Percentiles rank a stretch among this genome's conserved stretches.
phyloP scores from a whole-genome alignment of 2,113 vertebrate species.

The Apteryx owenii region DNA sequence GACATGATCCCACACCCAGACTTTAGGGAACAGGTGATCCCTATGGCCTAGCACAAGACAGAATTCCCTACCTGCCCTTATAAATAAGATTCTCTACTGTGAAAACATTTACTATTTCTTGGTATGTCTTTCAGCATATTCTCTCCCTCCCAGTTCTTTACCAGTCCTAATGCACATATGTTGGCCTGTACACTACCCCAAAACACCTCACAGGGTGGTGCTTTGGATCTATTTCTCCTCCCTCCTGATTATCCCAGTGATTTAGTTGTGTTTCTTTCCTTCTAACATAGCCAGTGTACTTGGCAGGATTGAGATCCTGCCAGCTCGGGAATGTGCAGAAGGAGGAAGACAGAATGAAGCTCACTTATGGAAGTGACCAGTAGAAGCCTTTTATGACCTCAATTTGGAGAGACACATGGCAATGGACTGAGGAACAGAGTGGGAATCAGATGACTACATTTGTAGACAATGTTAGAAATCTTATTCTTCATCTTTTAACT shows the following conservation, averaged over 20 bases:
- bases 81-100: not conserved
- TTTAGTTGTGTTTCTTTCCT: not conserved
- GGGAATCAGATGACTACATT: fast-evolving
- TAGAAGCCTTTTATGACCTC: not conserved
- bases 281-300: not conserved
- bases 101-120: not conserved
- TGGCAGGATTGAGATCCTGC: not conserved
- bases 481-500: not conserved
- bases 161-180: not conserved
- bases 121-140: not conserved
- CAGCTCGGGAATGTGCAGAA: not conserved
- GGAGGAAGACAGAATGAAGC: not conserved
- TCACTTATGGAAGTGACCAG: not conserved
- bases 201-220: not conserved
- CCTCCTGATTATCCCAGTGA: not conserved
- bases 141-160: not conserved
- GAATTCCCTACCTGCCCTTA: not conserved
- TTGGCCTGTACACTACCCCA: not conserved
- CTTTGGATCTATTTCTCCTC: not conserved
- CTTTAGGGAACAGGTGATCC: not conserved
- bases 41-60: not conserved
- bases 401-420: not conserved
- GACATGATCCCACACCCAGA: not conserved
- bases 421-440: not conserved
- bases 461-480: not conserved